Evolutionary conservation across 2,797 vertebrate species (phyloP).

Genomic region (Scarus forsteni): DNA sequence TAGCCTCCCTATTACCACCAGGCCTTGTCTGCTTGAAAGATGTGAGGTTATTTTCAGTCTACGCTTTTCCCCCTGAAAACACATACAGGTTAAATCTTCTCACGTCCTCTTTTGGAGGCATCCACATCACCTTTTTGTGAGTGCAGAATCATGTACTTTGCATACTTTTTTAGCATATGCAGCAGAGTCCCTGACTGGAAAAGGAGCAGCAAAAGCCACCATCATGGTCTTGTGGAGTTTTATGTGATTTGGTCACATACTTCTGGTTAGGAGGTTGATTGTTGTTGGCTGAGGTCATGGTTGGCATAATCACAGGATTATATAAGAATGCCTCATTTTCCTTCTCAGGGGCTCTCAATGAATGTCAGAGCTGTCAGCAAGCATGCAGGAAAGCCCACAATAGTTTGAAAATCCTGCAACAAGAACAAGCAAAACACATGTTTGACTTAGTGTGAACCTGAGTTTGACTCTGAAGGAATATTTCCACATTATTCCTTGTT

Average conservation of each 20-base stretch:
- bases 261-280: slow-evolving; percentile 67
- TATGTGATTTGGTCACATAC: slow-evolving; percentile 64
- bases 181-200: slow-evolving; percentile 45
- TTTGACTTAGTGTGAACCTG: slow-evolving; percentile 4
- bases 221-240: slow-evolving; percentile 42
- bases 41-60: slow-evolving; percentile 36
- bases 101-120: slow-evolving; percentile 19
- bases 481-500: slow-evolving; percentile 22
- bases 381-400: slow-evolving; percentile 18
- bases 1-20: slow-evolving; percentile 48
- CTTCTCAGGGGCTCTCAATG: slow-evolving; percentile 9
- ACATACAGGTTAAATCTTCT: slow-evolving; percentile 7
- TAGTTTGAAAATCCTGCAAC: slow-evolving; percentile 14
- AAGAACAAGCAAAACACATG: slow-evolving; percentile 11
- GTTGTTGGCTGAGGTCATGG: slow-evolving; percentile 66
- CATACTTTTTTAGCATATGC: slow-evolving; percentile 42
- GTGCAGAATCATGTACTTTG: slow-evolving; percentile 30
- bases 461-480: slow-evolving; percentile 11
- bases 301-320: slow-evolving; percentile 68
- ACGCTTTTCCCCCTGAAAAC: slow-evolving; percentile 23
- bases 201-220: slow-evolving; percentile 44
- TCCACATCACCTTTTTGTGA: slow-evolving; percentile 1
- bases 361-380: slow-evolving; percentile 42
- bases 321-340: slow-evolving; percentile 66
- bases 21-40: slow-evolving; percentile 28